Percentiles rank a stretch among this genome's conserved stretches.
Evolutionary conservation across 1,140 invertebrate species (phyloP).

Genomic region (Caenorhabditis briggsae): DNA sequence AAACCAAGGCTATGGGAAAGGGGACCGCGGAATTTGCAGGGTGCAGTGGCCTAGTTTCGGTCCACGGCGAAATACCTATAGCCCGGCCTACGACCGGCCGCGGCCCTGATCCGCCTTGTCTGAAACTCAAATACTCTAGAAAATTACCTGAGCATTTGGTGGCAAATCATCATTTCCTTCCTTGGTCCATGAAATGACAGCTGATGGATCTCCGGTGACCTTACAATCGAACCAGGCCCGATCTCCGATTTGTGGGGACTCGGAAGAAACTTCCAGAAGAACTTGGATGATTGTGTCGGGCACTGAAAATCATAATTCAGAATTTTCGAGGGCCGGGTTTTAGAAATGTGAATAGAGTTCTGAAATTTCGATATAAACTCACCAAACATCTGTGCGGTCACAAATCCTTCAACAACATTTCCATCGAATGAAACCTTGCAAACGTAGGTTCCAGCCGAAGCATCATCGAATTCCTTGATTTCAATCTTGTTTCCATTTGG

Average conservation of each 20-base stretch:
- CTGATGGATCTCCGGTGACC: slow-evolving; percentile 73
- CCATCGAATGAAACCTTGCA: slow-evolving; percentile 75
- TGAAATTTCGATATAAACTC: slow-evolving; percentile 7
- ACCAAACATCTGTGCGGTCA: slow-evolving; percentile 77
- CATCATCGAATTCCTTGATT: slow-evolving; percentile 75
- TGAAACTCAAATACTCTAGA: not conserved
- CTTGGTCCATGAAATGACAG: slow-evolving; percentile 73
- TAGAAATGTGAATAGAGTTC: too few species aligned
- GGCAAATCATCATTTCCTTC: slow-evolving; percentile 74
- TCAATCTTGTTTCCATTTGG: slow-evolving; percentile 73
- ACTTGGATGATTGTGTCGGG: slow-evolving; percentile 78
- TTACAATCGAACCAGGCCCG: slow-evolving; percentile 76
- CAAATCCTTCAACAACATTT: slow-evolving; percentile 73
- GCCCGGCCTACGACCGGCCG: too few species aligned
- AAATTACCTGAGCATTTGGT: slow-evolving; percentile 72
- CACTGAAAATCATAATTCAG: slow-evolving; percentile 68
- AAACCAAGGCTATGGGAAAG: too few species aligned
- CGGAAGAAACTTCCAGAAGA: slow-evolving; percentile 73
- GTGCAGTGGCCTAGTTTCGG: too few species aligned
- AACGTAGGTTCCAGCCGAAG: slow-evolving; percentile 71
- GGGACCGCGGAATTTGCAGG: too few species aligned
- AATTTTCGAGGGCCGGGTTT: too few species aligned
- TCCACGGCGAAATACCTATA: too few species aligned
- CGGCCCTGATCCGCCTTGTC: not conserved
- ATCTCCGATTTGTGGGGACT: slow-evolving; percentile 75